These are phyloP conservation scores for Phylloscopus collybita DNA, from an alignment of 2,797 vertebrate genomes.

Conservation along the genomic window DNA sequence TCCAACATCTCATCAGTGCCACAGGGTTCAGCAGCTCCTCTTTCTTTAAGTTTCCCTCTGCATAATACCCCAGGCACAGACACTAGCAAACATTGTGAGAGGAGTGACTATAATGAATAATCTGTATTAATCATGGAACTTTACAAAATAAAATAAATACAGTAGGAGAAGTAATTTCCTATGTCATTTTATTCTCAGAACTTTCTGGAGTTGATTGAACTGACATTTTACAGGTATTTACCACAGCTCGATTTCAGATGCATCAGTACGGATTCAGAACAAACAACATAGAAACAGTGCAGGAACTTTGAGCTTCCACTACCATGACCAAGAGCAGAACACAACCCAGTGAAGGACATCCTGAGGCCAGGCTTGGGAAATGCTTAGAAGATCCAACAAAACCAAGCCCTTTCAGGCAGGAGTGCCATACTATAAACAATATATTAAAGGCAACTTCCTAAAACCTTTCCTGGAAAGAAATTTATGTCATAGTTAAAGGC, in stretches of 20 bases:
- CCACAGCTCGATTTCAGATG: neutral
- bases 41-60: neutral
- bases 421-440: constrained; percentile 3
- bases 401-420: constrained; percentile 4
- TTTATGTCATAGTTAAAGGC: constrained; percentile 73
- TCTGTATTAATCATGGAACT: neutral
- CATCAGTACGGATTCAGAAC: neutral
- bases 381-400: constrained; percentile 13
- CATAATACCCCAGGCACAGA: neutral
- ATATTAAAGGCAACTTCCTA: constrained; percentile 65
- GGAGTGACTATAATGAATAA: neutral
- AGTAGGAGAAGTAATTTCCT: neutral
- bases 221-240: neutral
- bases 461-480: constrained; percentile 57
- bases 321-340: neutral
- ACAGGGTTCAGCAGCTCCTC: neutral
- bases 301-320: neutral
- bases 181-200: neutral
- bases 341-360: neutral
- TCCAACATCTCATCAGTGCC: neutral
- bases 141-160: neutral
- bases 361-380: neutral
- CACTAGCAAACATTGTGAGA: neutral
- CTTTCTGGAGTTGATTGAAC: neutral
- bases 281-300: neutral